phyloP scores from a whole-genome alignment of 2,797 vertebrate genomes.

The Labeo calbasu region DNA sequence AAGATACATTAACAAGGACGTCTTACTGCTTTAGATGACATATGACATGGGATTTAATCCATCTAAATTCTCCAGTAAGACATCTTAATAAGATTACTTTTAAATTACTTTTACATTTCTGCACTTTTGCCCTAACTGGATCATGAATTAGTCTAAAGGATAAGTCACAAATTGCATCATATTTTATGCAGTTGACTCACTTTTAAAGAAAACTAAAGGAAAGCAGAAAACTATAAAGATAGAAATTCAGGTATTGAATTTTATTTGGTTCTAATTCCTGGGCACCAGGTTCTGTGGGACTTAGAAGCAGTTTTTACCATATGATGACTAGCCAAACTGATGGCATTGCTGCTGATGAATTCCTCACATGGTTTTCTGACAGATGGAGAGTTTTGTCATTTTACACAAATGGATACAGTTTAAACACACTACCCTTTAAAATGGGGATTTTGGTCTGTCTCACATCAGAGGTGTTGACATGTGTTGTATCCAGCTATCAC shows the following conservation, averaged over 20 bases:
- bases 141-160: not conserved
- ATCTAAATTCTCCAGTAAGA: slow-evolving; percentile 1
- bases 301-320: not conserved
- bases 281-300: not conserved
- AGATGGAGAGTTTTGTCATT: slow-evolving; percentile 2
- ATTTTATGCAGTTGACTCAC: not conserved
- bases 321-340: not conserved
- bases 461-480: not conserved
- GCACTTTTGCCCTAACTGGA: not conserved
- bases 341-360: not conserved
- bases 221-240: not conserved
- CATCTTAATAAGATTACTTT: slow-evolving; percentile 17
- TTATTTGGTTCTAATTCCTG: slow-evolving; percentile 25
- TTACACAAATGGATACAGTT: not conserved
- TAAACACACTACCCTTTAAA: not conserved
- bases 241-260: slow-evolving; percentile 37
- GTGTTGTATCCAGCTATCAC: not conserved
- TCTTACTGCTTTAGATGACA: not conserved
- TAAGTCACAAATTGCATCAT: not conserved
- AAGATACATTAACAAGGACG: slow-evolving; percentile 11
- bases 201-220: slow-evolving; percentile 2
- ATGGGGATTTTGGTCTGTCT: not conserved
- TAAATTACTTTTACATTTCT: slow-evolving; percentile 8
- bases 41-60: slow-evolving; percentile 7
- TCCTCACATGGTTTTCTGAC: not conserved